Evolutionary conservation across 2,113 vertebrate genomes (phyloP), one percentile per base, ranked within the genome.

Genomic region (Nibea albiflora): DNA sequence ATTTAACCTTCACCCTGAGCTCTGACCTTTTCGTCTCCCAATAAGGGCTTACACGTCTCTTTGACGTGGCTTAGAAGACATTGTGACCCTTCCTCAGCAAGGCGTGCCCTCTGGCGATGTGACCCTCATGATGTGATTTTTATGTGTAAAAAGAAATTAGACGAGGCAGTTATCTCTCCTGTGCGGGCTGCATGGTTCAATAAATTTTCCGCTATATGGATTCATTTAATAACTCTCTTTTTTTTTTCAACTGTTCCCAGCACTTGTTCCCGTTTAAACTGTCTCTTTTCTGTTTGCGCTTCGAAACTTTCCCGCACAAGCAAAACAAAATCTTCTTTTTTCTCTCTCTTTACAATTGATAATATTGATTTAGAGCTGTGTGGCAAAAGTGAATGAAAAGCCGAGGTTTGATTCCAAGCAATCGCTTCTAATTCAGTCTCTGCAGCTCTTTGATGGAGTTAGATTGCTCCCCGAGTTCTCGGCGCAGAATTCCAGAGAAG

Each of bases 1-100:
- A 46, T 84, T 94, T 93, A 93, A 62, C 78, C 65, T 78, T 76
- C 4, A 4, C 83, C 67, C 81, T 63, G 67, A 78, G 15, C 83
- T 31, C 79, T 80, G 85, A 84, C 84, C 76, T 84, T 78, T 78
- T 77, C 20, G 19, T 65, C 78, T 89, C 77, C 46, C 44, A 87
- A 78, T 60, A 57, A 56, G 76, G 42, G 65, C 84, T 76, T 58
- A 39, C 52, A 72, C 39, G 31, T 77, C 64, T 58, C 22, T 73
- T 31, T 91, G 79, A 89, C 10, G 64, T 73, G 63, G 28, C 53
- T 73, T 20, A 50, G 10, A 52, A 28, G 61, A 84, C 73, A 19
- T 50, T 31, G 3, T 52, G n/a, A 65, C 72, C 39, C 26, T 47
- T 60, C 4, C 19, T 50, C 57, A 64, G 42, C 31, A 64, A 54